Evolutionary conservation across 2,797 vertebrate genomes (phyloP), one percentile per base, ranked within the genome.

Genomic region (Eupleurogrammus muticus): DNA sequence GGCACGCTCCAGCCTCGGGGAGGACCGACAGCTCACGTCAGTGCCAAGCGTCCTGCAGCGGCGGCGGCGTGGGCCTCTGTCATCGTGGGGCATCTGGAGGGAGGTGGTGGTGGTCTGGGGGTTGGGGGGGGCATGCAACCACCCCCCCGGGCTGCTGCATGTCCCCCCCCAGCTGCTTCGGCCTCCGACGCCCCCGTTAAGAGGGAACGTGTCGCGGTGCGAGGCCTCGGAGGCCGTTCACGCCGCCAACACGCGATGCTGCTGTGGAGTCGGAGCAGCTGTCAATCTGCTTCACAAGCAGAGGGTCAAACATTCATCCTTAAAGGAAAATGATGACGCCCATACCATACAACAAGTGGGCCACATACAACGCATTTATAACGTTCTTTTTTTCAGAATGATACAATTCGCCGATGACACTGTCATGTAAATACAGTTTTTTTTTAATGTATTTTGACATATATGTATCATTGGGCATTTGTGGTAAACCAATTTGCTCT

Each of bases 1-100:
- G 95, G 94, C 95, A 96, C 95, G 88, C 95, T 96, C 92, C 95
- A 60, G 90, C 92, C 91, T 94, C 86, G 72, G 87, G 83, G 85
- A 91, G 93, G 91, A 95, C 94, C 90, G 90, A 93, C 94, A 95
- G 92, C 88, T 95, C 92, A 91, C 92, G 90, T 95, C 94, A 93
- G 86, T 94, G 93, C 93, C 91, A 93, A 94, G 89, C 63, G 91
- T 93, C 92, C 92, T 91, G 92, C 89, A 91, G 91, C 58, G 84
- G 87, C 77, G 84, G 77, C 46, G 73, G 81, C n/a, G 87, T 80
- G 90, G 90, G 89, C 81, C 60, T 92, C 89, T 93, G 91, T 93
- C 92, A 92, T 91, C 88, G 5, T 66, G 71, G 87, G 90, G 89
- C 85, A 89, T 90, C 88, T 91, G 93, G 88, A 91, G 77, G 75